Evolutionary conservation across 2,888 invertebrate genomes (phyloP).

Genomic region (Pterostichus niger): DNA sequence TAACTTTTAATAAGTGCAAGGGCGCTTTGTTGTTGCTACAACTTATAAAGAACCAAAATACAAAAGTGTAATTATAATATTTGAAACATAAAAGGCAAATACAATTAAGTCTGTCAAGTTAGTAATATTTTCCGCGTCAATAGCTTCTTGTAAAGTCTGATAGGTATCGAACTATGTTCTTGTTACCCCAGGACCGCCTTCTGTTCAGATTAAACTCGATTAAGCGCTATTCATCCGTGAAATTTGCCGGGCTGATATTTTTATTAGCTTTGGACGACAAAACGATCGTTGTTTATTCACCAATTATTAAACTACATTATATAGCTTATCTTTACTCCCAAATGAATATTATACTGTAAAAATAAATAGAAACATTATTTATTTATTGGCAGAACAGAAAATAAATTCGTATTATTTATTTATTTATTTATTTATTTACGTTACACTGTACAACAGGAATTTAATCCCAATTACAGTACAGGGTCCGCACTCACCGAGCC

Average conservation of each 20-base stretch:
- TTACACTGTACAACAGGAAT: no score
- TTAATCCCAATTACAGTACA: no score
- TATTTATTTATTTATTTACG: no score
- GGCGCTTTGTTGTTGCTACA: no score
- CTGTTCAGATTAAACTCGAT: constrained; percentile 42
- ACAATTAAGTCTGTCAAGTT: not conserved
- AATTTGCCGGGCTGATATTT: constrained; percentile 35
- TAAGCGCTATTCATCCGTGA: constrained; percentile 38
- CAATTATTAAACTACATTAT: not conserved
- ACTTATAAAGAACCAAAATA: no score
- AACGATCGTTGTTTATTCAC: constrained; percentile 6
- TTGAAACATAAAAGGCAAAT: no score
- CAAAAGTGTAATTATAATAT: no score
- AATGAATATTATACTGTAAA: not conserved
- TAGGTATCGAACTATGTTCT: constrained; percentile 25
- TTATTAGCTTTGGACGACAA: constrained; percentile 23
- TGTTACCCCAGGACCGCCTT: not conserved
- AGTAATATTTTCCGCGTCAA: constrained; percentile 10
- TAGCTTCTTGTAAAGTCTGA: constrained; percentile 24
- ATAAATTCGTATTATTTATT: no score
- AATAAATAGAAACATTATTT: no score
- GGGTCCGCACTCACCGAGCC: no score
- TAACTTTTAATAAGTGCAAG: no score
- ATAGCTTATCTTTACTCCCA: not conserved
- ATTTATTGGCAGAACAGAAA: no score